phyloP scores from a whole-genome alignment of 2,888 invertebrate genomes.

The Chloroclystis v-ata region DNA sequence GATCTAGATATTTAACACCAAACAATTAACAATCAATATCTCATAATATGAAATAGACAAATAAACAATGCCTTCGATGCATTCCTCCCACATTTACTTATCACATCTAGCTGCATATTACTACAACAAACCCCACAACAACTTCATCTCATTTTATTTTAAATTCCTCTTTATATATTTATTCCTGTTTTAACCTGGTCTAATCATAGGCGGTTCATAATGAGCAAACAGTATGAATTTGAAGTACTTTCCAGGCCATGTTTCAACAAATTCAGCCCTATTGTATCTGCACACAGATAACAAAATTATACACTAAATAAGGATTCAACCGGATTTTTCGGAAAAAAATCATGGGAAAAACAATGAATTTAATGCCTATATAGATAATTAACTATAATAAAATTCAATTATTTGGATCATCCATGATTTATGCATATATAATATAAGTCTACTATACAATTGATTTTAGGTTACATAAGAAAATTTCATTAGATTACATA shows the following conservation, averaged over 20 bases:
- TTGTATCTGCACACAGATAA: background rate
- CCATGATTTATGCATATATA: background rate
- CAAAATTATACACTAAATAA: too few relatives aligned
- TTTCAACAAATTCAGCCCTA: conserved; percentile 8
- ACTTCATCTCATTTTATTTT: conserved; percentile 3
- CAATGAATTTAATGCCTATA: too few relatives aligned
- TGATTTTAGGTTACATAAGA: too few relatives aligned
- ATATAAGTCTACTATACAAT: background rate
- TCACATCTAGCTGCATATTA: conserved; percentile 3
- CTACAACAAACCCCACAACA: conserved; percentile 9
- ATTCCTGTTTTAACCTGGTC: conserved; percentile 16
- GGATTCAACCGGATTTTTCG: too few relatives aligned
- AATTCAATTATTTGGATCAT: too few relatives aligned
- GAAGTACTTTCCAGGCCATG: background rate
- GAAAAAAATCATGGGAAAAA: too few relatives aligned
- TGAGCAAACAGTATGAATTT: conserved; percentile 21
- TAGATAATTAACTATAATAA: too few relatives aligned
- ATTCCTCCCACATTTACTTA: conserved; percentile 9
- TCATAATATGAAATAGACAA: conserved; percentile 10
- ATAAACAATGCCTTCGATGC: conserved; percentile 11
- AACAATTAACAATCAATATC: conserved; percentile 13
- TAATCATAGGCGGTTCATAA: conserved; percentile 25
- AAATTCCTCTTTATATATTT: conserved; percentile 2
- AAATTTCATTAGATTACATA: background rate
- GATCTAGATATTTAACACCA: conserved; percentile 12